Percentiles rank a stretch among this genome's conserved stretches.
These are phyloP conservation scores for Aptenodytes patagonicus DNA, from an alignment of 2,113 vertebrate genomes.

Conservation along the genomic window DNA sequence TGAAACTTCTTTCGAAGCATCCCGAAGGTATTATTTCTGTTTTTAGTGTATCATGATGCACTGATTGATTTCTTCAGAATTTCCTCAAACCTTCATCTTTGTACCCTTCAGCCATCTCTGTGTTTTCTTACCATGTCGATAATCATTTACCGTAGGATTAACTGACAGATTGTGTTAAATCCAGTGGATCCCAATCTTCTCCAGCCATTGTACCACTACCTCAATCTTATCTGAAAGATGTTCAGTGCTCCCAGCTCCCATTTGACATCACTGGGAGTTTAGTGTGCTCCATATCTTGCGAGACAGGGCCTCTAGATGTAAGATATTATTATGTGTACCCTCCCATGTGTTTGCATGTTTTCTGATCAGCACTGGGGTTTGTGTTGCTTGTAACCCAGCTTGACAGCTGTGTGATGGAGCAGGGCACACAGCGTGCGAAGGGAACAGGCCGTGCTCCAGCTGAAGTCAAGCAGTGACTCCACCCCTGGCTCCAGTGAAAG, in stretches of 20 bases:
- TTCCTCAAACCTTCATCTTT: conserved; percentile 32
- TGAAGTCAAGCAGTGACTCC: neutral
- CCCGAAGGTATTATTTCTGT: conserved; percentile 80
- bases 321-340: neutral
- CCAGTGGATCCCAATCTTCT: conserved; percentile 58
- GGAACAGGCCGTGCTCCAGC: neutral
- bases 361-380: neutral
- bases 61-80: conserved; percentile 46
- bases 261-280: neutral
- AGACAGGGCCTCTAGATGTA: neutral
- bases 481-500: neutral
- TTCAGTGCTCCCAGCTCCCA: neutral
- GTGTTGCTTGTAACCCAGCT: neutral
- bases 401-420: neutral
- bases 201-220: conserved; percentile 8
- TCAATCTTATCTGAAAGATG: neutral
- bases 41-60: conserved; percentile 59
- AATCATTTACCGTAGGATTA: conserved; percentile 1
- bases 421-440: neutral
- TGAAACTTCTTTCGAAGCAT: conserved; percentile 79
- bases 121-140: neutral
- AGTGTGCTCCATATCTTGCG: neutral
- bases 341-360: neutral
- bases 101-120: neutral
- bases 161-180: neutral